Evolutionary conservation across 2,113 vertebrate genomes (phyloP).

Genomic region (Stictonetta naevosa): DNA sequence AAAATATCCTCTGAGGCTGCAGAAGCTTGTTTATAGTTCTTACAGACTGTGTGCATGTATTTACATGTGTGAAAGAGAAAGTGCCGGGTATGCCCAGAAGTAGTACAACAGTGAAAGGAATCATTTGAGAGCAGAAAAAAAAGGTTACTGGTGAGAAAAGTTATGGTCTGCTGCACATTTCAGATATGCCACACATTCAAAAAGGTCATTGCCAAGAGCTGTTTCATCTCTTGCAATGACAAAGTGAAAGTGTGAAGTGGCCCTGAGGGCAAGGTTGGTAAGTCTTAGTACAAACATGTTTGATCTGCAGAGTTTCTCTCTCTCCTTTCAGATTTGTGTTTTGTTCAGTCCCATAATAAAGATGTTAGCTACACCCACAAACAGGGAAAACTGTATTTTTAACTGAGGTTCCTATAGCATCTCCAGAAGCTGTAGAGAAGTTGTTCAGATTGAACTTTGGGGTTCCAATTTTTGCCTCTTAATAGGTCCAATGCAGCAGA

Average conservation of each 20-base stretch:
- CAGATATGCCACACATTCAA: not conserved
- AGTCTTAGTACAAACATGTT: not conserved
- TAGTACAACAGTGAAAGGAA: not conserved
- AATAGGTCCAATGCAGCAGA: not conserved
- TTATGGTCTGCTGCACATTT: not conserved
- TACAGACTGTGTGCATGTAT: not conserved
- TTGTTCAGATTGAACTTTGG: not conserved
- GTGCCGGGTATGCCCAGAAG: not conserved
- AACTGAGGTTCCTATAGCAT: not conserved
- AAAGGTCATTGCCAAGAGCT: slow-evolving; percentile 26
- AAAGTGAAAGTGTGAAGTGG: not conserved
- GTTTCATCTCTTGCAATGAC: not conserved
- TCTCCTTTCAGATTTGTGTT: not conserved
- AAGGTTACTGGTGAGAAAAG: not conserved
- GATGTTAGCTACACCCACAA: not conserved
- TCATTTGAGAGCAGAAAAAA: not conserved
- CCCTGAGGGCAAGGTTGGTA: not conserved
- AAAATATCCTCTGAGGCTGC: not conserved
- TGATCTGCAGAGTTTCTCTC: not conserved
- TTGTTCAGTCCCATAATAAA: slow-evolving; percentile 3
- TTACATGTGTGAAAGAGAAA: not conserved
- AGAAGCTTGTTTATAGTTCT: not conserved
- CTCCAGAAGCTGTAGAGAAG: not conserved
- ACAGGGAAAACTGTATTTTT: not conserved
- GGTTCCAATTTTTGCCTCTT: not conserved